Base-by-base conservation (phyloP, 2,797 vertebrate genomes). In the Malacoraja senta region DNA sequence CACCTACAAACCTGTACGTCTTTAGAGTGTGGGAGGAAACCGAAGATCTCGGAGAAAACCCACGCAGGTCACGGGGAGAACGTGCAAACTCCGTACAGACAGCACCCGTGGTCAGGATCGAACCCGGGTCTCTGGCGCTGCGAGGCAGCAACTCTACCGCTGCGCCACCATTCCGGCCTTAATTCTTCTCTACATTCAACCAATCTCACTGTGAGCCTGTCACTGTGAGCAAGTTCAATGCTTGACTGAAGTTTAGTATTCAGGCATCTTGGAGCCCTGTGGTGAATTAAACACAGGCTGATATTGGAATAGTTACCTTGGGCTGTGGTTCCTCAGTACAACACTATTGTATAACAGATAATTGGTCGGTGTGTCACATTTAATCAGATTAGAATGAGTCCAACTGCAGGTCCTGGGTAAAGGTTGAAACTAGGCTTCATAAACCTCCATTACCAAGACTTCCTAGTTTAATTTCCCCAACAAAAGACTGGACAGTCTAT, bases 381-480 rank as follows among this genome's bases (percentile, higher is more conserved):
- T 92, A 92, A 92, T 92, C 90, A 92, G 71, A 92, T 92, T 92
- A 76, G 68, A 53, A 92, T 92, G 44, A 38, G 53, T 92, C 71
- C 44, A 74, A 91, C 71, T 91, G 35, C 68, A 91, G 72, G 65
- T 71, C 65, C 88, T 24, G 29, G 71, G 90, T 53, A 74, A 91
- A 91, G 74, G 71, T 92, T 92, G 90, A 92, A 74, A 92, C 58
- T 53, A 53, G 38, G 72, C 90, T 74, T 92, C 90, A 76, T 74
- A 92, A 92, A 92, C 71, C 19, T 76, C 38, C 44, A 53, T 38
- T 76, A 74, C 90, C 74, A 76, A 92, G 90, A 76, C 38, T 35
- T 38, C 74, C 19, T 44, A 58, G 26, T 92, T 92, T 76, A 92
- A 92, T 58, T 76, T 92, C 15, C 90, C 90, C 35, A 76, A 92